These are phyloP conservation scores for Columbina picui DNA, from an alignment of 2,113 vertebrate species.

Conservation along the genomic window DNA sequence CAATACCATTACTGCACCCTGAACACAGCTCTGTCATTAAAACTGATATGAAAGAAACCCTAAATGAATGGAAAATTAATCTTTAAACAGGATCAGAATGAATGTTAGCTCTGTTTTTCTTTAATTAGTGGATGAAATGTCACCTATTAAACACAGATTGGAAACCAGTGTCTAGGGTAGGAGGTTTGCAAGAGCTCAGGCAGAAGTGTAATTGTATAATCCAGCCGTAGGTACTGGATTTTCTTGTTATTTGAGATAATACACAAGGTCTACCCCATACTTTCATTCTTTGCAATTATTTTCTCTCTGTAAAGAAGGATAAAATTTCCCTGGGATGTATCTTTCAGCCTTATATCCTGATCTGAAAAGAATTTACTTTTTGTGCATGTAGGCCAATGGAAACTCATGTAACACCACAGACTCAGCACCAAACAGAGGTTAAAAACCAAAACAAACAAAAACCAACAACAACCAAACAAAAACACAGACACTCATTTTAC, in stretches of 20 bases:
- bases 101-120: not conserved
- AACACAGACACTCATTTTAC: not conserved
- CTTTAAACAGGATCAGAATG: not conserved
- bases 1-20: not conserved
- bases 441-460: not conserved
- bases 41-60: not conserved
- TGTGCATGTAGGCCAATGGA: not conserved
- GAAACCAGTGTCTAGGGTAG: not conserved
- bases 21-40: not conserved
- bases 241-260: not conserved
- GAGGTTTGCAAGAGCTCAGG: not conserved
- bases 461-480: too few species aligned
- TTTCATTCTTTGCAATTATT: not conserved
- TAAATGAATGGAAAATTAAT: not conserved
- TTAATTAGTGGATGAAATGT: not conserved
- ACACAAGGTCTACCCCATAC: not conserved
- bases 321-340: not conserved
- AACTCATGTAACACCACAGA: not conserved
- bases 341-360: not conserved
- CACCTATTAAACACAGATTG: not conserved
- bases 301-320: not conserved
- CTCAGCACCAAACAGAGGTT: not conserved
- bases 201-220: not conserved
- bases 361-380: not conserved
- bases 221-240: not conserved